phyloP scores from a whole-genome alignment of 2,113 vertebrate species.

The Lophotis ruficrista region DNA sequence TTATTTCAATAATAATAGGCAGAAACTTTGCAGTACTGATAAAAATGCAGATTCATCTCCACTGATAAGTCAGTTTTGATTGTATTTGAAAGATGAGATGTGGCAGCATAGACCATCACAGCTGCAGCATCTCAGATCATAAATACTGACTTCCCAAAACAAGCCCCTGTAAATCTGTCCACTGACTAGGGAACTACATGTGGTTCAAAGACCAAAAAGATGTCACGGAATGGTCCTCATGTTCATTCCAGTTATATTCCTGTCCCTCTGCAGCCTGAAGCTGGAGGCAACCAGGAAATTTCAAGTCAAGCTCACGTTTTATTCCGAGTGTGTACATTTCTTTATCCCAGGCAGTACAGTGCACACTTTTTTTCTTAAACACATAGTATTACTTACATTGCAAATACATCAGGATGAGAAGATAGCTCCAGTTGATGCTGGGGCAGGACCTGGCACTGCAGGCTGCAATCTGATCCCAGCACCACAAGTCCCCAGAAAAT shows the following conservation, averaged over 20 bases:
- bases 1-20: neutral
- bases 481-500: accelerated
- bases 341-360: neutral
- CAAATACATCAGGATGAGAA: neutral
- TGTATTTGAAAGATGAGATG: neutral
- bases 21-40: neutral
- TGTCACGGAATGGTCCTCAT: accelerated
- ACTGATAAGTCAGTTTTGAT: neutral
- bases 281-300: neutral
- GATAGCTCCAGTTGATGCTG: neutral
- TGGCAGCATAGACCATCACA: neutral
- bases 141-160: neutral
- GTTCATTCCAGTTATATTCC: neutral
- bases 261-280: neutral
- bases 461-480: neutral
- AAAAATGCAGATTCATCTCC: neutral
- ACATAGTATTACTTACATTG: neutral
- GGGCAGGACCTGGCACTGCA: neutral
- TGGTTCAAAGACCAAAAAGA: neutral
- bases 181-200: neutral
- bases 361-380: neutral
- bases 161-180: neutral
- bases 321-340: neutral
- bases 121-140: neutral
- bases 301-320: neutral